Percentiles rank a stretch among this genome's conserved stretches.
phyloP scores from a whole-genome alignment of 2,888 invertebrate species.

The Deilephila porcellus region DNA sequence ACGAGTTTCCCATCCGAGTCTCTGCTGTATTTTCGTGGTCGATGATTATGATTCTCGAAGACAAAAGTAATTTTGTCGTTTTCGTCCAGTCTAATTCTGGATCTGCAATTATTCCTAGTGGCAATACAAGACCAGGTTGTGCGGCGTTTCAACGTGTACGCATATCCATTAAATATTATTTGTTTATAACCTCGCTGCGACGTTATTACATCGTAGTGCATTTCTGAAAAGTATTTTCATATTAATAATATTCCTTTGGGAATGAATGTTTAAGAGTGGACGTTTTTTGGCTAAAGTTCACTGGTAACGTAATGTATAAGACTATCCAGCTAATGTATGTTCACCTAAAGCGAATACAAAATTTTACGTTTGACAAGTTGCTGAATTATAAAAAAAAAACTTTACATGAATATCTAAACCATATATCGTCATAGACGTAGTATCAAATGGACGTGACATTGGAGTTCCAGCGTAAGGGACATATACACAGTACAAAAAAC shows the following conservation, averaged over 20 bases:
- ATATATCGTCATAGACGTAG: no score
- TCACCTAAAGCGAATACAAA: no score
- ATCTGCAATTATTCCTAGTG: slow-evolving; percentile 43
- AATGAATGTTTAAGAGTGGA: no score
- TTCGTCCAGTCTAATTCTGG: slow-evolving; percentile 44
- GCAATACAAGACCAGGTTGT: slow-evolving; percentile 17
- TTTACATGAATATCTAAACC: no score
- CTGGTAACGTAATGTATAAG: no score
- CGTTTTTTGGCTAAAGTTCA: no score
- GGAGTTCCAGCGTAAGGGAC: no score
- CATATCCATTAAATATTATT: slow-evolving; percentile 25
- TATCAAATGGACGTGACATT: no score
- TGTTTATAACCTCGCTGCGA: slow-evolving; percentile 20
- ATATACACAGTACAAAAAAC: no score
- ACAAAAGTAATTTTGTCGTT: slow-evolving; percentile 36
- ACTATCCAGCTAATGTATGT: no score
- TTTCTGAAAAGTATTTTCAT: slow-evolving; percentile 19
- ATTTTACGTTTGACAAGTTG: no score
- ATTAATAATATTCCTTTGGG: background rate
- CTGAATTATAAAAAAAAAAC: no score
- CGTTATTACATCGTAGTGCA: slow-evolving; percentile 11
- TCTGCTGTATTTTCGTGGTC: slow-evolving; percentile 28
- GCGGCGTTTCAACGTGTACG: slow-evolving; percentile 4
- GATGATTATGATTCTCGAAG: slow-evolving; percentile 46
- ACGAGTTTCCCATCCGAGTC: slow-evolving; percentile 4